A percentile compares a stretch with the other conserved stretches of the same genome.
These are phyloP conservation scores for Apamea sordens DNA, from an alignment of 2,888 invertebrate genomes.

Conservation along the genomic window DNA sequence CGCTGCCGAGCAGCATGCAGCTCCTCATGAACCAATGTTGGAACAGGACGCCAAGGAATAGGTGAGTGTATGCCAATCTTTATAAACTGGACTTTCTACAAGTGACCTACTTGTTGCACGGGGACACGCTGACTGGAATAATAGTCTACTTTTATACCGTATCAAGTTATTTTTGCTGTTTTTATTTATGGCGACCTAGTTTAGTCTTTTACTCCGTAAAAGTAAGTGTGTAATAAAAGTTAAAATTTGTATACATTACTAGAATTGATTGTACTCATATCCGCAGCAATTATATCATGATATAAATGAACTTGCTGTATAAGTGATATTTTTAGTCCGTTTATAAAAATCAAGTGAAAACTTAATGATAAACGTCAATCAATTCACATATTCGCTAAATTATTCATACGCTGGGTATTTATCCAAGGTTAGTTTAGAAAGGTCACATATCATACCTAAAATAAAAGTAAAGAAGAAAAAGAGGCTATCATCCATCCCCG, in stretches of 20 bases:
- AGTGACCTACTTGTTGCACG: not conserved
- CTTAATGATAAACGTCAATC: not conserved
- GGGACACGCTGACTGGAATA: not conserved
- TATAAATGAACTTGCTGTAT: no score
- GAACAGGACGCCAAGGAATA: slow-evolving; percentile 96
- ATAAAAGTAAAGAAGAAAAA: not conserved
- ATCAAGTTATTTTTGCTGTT: not conserved
- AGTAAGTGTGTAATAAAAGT: not conserved
- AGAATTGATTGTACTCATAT: not conserved
- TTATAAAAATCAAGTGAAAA: not conserved
- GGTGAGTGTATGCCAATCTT: slow-evolving; percentile 71
- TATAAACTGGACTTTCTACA: not conserved
- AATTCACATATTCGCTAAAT: not conserved
- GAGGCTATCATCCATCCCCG: not conserved
- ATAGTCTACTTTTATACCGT: no score
- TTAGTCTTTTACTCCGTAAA: not conserved
- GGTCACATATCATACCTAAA: not conserved
- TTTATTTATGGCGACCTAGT: not conserved
- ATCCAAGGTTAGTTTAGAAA: not conserved
- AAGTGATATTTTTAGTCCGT: not conserved
- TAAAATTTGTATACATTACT: not conserved
- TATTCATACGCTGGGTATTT: not conserved
- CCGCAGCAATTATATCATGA: not conserved
- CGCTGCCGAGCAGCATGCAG: slow-evolving; percentile 97
- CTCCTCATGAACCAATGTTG: slow-evolving; percentile 97